phyloP scores from a whole-genome alignment of 2,797 vertebrate species.

The Rhinella marina region DNA sequence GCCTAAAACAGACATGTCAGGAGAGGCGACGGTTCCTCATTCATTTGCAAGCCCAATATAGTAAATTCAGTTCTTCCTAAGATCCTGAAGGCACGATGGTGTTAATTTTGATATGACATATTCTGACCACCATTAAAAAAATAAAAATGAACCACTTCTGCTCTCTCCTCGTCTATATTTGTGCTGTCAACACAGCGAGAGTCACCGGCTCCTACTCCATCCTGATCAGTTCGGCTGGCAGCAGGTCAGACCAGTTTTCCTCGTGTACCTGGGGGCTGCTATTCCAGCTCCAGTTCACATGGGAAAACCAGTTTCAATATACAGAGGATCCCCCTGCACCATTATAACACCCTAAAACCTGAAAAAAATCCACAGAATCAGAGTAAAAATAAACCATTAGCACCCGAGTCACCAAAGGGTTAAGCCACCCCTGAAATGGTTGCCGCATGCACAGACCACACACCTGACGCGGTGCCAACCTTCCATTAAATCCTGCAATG shows the following conservation, averaged over 20 bases:
- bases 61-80: no score
- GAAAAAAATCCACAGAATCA: neutral
- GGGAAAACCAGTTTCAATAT: neutral
- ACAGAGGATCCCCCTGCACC: neutral
- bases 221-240: neutral
- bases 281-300: neutral
- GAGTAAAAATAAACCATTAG: neutral
- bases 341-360: neutral
- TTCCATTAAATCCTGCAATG: neutral
- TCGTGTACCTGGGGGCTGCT: neutral
- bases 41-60: no score
- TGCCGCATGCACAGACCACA: neutral
- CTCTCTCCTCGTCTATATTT: neutral
- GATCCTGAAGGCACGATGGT: no score
- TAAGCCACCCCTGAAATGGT: neutral
- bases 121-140: no score
- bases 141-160: neutral
- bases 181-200: neutral
- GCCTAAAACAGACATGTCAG: no score
- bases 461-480: neutral
- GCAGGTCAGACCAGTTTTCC: neutral
- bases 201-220: neutral
- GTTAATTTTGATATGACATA: no score
- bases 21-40: no score
- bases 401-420: neutral